Evolutionary conservation across 2,797 vertebrate species (phyloP), one percentile per base, ranked within the genome.

Genomic region (Takifugu ocellatus): DNA sequence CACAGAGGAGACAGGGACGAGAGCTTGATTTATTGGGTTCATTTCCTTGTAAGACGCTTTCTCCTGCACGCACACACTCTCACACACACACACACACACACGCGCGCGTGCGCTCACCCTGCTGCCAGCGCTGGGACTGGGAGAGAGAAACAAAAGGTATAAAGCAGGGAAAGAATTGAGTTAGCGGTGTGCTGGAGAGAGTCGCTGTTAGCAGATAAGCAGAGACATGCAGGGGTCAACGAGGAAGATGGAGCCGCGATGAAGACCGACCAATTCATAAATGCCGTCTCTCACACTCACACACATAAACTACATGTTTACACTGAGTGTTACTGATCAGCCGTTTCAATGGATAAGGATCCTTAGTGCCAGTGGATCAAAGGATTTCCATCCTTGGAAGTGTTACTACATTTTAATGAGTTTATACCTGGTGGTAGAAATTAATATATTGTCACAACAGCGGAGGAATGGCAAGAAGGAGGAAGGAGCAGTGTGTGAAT

Each of bases 11-110:
- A 85, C 75, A 66, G 72, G 66, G 74, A 78, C 85, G 78, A 70
- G 68, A 77, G 76, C 65, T 77, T 91, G 90, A 92, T 92, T 92
- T 92, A 92, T 91, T 83, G 78, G 86, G 87, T 90, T 91, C 83
- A 91, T 92, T 92, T 91, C 85, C 86, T 78, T 87, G 77, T 61
- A 72, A 91, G 79, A 88, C 75, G 70, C 75, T 70, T 81, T 58
- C 72, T 78, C 9, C 17, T 46, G 17, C 44, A 46, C 44, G 9
- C 44, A 64, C 66, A 63, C 68, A 72, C 63, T 27, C 43, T 33
- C 26, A 53, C 16, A 3, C 44, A 6, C 44, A 46, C 44, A 46
- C 43, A 64, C 66, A 62, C 68, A 70, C 65, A 42, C 61, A 0
- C 46, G 33, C 26, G 57, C 55, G 56, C 50, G n/a, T n/a, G n/a